Percentiles rank a stretch among this genome's conserved stretches.
Conservation (phyloP, 2,797 vertebrate species). For the Microctenopoma lineatum region DNA sequence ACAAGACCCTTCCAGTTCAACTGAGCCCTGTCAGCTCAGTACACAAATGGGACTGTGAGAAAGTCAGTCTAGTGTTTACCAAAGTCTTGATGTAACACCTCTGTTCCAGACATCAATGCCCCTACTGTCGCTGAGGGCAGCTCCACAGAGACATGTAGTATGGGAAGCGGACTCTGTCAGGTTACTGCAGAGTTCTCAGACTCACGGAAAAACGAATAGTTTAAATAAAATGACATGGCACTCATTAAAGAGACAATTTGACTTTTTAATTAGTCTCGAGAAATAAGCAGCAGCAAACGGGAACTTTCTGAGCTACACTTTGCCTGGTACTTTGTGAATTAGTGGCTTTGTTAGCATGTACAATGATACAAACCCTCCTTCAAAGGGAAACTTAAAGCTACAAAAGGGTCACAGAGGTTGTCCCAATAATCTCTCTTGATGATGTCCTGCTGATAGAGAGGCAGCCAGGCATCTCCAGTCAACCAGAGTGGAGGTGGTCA, state of each 20-base stretch:
- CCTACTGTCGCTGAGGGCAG: slow-evolving; percentile 75
- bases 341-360: slow-evolving; percentile 62
- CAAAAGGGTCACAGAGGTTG: slow-evolving; percentile 76
- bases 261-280: not conserved
- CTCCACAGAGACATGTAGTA: slow-evolving; percentile 68
- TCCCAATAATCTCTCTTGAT: slow-evolving; percentile 82
- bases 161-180: slow-evolving; percentile 45
- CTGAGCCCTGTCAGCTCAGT: slow-evolving; percentile 73
- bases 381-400: slow-evolving; percentile 82
- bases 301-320: slow-evolving; percentile 2
- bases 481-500: slow-evolving; percentile 69
- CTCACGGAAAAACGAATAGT: not conserved
- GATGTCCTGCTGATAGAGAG: slow-evolving; percentile 81
- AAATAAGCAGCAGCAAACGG: slow-evolving; percentile 4
- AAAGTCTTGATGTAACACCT: slow-evolving; percentile 82
- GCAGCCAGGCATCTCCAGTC: slow-evolving; percentile 71
- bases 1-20: slow-evolving; percentile 82
- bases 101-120: slow-evolving; percentile 81
- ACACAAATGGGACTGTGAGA: slow-evolving; percentile 83
- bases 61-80: slow-evolving; percentile 81
- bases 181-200: slow-evolving; percentile 16
- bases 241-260: not conserved
- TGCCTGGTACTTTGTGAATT: slow-evolving; percentile 38
- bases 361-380: slow-evolving; percentile 71
- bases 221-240: not conserved